Conservation (phyloP, 2,797 vertebrate species). For the Galagoides demidoff region DNA sequence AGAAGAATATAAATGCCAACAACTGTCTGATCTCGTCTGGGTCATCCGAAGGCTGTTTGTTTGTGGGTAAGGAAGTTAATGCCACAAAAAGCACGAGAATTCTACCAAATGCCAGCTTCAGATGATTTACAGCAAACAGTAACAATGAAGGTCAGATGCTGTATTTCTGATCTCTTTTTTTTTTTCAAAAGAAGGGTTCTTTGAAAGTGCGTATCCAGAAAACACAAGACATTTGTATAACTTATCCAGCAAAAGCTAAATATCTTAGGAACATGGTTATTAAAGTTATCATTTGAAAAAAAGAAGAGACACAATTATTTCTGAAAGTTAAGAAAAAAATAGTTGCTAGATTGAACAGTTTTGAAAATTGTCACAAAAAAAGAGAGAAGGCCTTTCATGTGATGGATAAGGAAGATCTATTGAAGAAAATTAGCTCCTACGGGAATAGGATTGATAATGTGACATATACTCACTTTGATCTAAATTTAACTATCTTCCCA, state of each 20-base stretch:
- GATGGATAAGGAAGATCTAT: not conserved
- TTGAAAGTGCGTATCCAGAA: conserved; percentile 47
- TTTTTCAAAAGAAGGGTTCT: not conserved
- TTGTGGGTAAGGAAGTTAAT: conserved; percentile 50
- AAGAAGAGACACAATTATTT: not conserved
- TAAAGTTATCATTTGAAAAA: conserved; percentile 16
- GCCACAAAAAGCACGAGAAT: not conserved
- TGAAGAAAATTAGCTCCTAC: conserved; percentile 53
- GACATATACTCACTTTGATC: conserved; percentile 55
- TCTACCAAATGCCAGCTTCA: not conserved
- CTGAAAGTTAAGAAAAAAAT: not conserved
- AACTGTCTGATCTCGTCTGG: conserved; percentile 56
- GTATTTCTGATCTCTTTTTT: not conserved
- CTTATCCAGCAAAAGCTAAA: not conserved
- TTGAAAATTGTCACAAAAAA: conserved; percentile 56
- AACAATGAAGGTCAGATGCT: not conserved
- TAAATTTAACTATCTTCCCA: conserved; percentile 68
- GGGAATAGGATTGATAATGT: conserved; percentile 52
- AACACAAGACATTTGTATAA: not conserved
- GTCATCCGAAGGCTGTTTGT: conserved; percentile 15
- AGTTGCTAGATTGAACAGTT: conserved; percentile 43
- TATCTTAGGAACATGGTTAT: not conserved
- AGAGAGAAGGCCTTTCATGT: not conserved
- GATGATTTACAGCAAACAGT: conserved; percentile 6
- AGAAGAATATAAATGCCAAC: conserved; percentile 37